Conservation (phyloP, 2,888 invertebrate genomes). For the Mythimna pallens region DNA sequence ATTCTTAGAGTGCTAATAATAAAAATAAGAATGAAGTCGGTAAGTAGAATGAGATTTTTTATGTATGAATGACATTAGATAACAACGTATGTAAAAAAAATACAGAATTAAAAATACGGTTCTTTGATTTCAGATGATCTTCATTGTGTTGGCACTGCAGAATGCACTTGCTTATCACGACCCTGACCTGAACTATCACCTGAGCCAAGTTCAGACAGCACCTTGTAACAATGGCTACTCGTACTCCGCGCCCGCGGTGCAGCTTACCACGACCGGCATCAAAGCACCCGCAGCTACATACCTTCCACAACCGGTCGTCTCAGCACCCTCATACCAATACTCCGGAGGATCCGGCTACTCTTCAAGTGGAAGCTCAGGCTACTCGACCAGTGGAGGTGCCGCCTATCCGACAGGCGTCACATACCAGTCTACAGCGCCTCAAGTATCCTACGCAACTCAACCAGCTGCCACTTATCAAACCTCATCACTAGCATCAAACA, state of each 20-base stretch:
- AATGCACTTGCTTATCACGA: slow-evolving; percentile 84
- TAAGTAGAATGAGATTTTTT: slow-evolving; percentile 70
- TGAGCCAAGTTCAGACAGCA: slow-evolving; percentile 82
- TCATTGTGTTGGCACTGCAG: slow-evolving; percentile 73
- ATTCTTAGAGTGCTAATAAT: slow-evolving; percentile 59
- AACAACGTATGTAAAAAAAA: background rate
- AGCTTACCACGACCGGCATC: slow-evolving; percentile 84
- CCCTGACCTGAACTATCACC: slow-evolving; percentile 87
- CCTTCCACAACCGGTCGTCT: slow-evolving; percentile 62
- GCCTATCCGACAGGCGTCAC: slow-evolving; percentile 70
- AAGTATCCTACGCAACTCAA: slow-evolving; percentile 80
- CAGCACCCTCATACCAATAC: slow-evolving; percentile 64
- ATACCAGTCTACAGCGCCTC: slow-evolving; percentile 76
- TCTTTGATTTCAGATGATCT: slow-evolving; percentile 78
- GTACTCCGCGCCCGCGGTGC: slow-evolving; percentile 89
- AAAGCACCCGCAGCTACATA: slow-evolving; percentile 69
- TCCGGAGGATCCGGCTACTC: slow-evolving; percentile 58
- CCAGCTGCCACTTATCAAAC: slow-evolving; percentile 72
- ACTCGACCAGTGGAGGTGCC: slow-evolving; percentile 62
- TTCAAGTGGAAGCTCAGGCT: slow-evolving; percentile 59
- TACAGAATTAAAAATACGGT: slow-evolving; percentile 15
- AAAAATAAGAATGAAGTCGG: slow-evolving; percentile 79
- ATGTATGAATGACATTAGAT: slow-evolving; percentile 10
- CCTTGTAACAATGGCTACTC: slow-evolving; percentile 88
- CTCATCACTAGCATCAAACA: slow-evolving; percentile 67